A percentile compares a stretch with the other conserved stretches of the same genome.
Evolutionary conservation across 2,797 vertebrate species (phyloP).

Genomic region (Philypnodon macrostomus): DNA sequence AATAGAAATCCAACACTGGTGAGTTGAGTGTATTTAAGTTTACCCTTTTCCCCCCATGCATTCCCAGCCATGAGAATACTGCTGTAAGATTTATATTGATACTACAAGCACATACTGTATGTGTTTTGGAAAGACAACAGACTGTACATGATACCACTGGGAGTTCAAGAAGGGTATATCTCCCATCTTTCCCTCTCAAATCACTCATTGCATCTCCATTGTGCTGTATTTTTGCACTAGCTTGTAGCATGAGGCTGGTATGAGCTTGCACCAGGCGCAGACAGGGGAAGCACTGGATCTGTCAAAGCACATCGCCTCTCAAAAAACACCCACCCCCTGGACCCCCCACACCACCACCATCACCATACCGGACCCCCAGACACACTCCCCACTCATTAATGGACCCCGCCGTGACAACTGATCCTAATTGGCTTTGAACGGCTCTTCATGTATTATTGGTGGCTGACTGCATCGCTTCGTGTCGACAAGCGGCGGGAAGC

Average conservation of each 20-base stretch:
- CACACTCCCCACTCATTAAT: slow-evolving; percentile 94
- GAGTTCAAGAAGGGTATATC: too few species aligned
- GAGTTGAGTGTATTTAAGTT: slow-evolving; percentile 84
- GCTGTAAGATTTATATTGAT: too few species aligned
- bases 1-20: slow-evolving; percentile 27
- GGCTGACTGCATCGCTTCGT: slow-evolving; percentile 90
- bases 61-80: too few species aligned
- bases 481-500: slow-evolving; percentile 87
- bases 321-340: slow-evolving; percentile 37
- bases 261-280: slow-evolving; percentile 90
- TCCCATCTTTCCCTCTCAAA: too few species aligned
- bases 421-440: slow-evolving; percentile 98
- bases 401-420: slow-evolving; percentile 92
- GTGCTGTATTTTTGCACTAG: slow-evolving; percentile 74
- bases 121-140: too few species aligned
- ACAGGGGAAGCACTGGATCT: slow-evolving; percentile 93
- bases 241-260: slow-evolving; percentile 87
- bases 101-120: too few species aligned
- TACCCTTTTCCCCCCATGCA: too few species aligned
- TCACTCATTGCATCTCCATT: too few species aligned
- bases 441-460: slow-evolving; percentile 97
- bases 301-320: slow-evolving; percentile 90
- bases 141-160: too few species aligned
- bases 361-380: slow-evolving; percentile 76
- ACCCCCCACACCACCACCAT: slow-evolving; percentile 19